Conservation (phyloP, 2,888 invertebrate species). For the Entomobrya multifasciata region DNA sequence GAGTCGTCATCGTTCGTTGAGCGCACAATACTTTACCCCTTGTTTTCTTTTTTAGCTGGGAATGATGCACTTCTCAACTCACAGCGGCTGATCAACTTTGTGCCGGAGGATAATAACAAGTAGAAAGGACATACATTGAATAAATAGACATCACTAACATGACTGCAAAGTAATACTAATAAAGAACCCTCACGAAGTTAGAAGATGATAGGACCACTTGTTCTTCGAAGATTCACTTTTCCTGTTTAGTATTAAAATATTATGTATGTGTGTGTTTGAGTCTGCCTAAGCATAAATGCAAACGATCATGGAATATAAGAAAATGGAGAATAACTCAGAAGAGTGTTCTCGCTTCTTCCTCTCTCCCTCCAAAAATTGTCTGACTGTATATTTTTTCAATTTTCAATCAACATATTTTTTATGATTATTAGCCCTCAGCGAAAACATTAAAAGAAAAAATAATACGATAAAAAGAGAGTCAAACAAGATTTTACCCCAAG, state of each 20-base stretch:
- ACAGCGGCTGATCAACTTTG: background rate
- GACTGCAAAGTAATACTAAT: conserved; percentile 45
- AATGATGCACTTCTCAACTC: background rate
- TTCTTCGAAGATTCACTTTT: conserved; percentile 10
- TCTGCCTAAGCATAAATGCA: conserved; percentile 29
- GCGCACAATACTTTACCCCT: background rate
- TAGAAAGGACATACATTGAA: conserved; percentile 33
- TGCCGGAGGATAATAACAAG: conserved; percentile 45
- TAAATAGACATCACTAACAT: conserved; percentile 36
- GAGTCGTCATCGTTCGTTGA: background rate
- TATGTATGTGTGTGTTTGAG: background rate
- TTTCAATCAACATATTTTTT: conserved; percentile 69
- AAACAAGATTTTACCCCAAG: conserved; percentile 50
- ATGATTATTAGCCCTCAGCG: conserved; percentile 68
- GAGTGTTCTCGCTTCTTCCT: background rate
- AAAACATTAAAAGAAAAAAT: conserved; percentile 57
- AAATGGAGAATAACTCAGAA: no score
- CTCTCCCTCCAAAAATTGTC: background rate
- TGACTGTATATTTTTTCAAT: conserved; percentile 60
- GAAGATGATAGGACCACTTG: conserved; percentile 41
- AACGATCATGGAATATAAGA: no score
- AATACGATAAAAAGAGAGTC: conserved; percentile 45
- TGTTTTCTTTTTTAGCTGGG: conserved; percentile 21
- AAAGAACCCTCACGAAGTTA: conserved; percentile 25
- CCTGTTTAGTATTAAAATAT: background rate